These are phyloP conservation scores for Parnassius orleans DNA, from an alignment of 2,888 invertebrate species.

Conservation along the genomic window DNA sequence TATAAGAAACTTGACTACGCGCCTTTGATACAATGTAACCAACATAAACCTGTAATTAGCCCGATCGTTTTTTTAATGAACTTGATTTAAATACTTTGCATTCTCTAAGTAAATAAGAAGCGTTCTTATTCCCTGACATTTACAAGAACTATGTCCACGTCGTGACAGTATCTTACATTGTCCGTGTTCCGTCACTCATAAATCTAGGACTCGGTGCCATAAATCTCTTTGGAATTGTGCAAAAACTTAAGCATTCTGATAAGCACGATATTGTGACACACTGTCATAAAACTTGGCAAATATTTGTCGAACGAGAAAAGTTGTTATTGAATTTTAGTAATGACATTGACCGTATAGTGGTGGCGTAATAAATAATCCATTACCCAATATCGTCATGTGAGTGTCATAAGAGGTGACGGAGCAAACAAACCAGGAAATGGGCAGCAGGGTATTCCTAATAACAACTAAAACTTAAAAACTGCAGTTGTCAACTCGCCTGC, in stretches of 20 bases:
- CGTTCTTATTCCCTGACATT: slow-evolving; percentile 11
- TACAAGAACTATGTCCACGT: slow-evolving; percentile 15
- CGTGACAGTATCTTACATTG: slow-evolving; percentile 42
- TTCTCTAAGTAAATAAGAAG: slow-evolving; percentile 20
- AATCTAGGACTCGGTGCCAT: slow-evolving; percentile 48
- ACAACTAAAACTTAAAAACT: too few relatives aligned
- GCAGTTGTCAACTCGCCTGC: too few relatives aligned
- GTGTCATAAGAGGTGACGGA: too few relatives aligned
- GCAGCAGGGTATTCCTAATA: too few relatives aligned
- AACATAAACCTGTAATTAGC: background rate
- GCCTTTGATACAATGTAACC: slow-evolving; percentile 8
- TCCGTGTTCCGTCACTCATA: slow-evolving; percentile 46
- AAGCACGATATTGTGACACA: slow-evolving; percentile 34
- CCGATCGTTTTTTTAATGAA: slow-evolving; percentile 6
- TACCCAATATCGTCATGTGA: too few relatives aligned
- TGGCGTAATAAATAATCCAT: too few relatives aligned
- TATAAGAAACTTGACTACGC: slow-evolving; percentile 1
- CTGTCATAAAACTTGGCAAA: slow-evolving; percentile 26
- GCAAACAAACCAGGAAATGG: too few relatives aligned
- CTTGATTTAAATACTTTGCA: slow-evolving; percentile 17
- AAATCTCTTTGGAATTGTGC: slow-evolving; percentile 52
- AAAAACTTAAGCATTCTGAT: slow-evolving; percentile 46
- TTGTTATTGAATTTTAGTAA: too few relatives aligned
- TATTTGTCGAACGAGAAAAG: background rate
- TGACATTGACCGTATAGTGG: too few relatives aligned